phyloP scores from a whole-genome alignment of 2,888 invertebrate genomes.

The Ecliptopera silaceata region DNA sequence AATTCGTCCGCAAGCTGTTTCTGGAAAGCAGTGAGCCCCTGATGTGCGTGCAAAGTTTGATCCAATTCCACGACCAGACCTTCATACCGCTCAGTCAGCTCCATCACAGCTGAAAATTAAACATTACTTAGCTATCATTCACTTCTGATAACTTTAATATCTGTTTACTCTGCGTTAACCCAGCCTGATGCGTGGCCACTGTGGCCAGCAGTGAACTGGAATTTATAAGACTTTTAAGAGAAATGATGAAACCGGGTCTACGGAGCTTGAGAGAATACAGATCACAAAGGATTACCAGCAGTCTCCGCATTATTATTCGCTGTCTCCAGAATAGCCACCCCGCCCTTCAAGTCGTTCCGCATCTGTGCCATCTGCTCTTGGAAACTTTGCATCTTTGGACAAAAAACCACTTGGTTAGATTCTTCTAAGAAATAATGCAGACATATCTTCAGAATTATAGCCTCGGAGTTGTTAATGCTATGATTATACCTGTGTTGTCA shows the following conservation, averaged over 20 bases:
- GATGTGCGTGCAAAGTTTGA: conserved; percentile 46
- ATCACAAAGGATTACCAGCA: conserved; percentile 46
- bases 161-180: too few relatives aligned
- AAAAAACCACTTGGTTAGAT: conserved; percentile 2
- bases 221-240: too few relatives aligned
- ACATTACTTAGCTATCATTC: neutral
- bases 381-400: conserved; percentile 63
- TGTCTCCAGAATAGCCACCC: conserved; percentile 50
- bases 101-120: conserved; percentile 54
- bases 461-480: neutral
- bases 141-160: too few relatives aligned
- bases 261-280: neutral
- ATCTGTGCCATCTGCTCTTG: conserved; percentile 65
- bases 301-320: conserved; percentile 63
- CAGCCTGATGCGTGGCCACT: too few relatives aligned
- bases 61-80: conserved; percentile 53
- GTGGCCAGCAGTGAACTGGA: too few relatives aligned
- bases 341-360: conserved; percentile 52
- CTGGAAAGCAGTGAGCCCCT: conserved; percentile 47
- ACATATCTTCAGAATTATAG: neutral
- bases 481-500: conserved; percentile 56
- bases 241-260: too few relatives aligned
- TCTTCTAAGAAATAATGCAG: neutral
- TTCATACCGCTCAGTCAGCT: conserved; percentile 59
- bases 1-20: conserved; percentile 53